Evolutionary conservation across 2,113 vertebrate species (phyloP), one percentile per base, ranked within the genome.

Genomic region (Chloropsis cyanopogon): DNA sequence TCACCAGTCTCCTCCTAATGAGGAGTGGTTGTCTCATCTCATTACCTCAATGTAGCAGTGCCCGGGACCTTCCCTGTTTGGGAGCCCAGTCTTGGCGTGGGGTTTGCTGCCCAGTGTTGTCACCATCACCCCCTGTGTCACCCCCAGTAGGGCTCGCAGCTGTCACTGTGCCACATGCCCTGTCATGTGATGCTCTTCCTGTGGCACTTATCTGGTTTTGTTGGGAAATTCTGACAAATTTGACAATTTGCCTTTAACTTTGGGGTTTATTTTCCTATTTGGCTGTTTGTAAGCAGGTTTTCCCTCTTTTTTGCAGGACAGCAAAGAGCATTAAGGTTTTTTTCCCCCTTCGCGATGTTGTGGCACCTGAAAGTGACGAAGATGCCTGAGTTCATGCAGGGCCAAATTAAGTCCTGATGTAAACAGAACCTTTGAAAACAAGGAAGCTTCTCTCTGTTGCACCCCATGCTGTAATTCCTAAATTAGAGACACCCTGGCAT

Each of bases 1-100:
- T 31, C 24, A 21, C 10, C 0, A 0, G 59, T 42, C 33, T 72
- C 31, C 63, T 26, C 8, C n/a, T 72, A 2, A 18, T 0, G 9
- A 54, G 78, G 26, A 46, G 19, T 21, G 47, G 11, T 5, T 4
- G 46, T 19, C 4, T 12, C 9, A 2, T 47, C 4, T 63, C 17
- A 1, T 54, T 37, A 9, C 22, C 52, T 16, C 13, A 0, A 18
- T 9, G 46, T 4, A 18, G 14, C 63, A 10, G 37, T 18, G 9
- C 54, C 39, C 0, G 0, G 42, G 46, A 20, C 35, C 61, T 59
- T 75, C 26, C n/a, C 73, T 76, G 50, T 31, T 57, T 4, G 1
- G 39, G 47, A 23, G 53, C 26, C 71, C 15, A 19, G 19, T 21
- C 31, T 10, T 11, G 65, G 49, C 0, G 0, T 4, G 10, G 78